Conservation (phyloP, 2,797 vertebrate species). For the Parambassis ranga region DNA sequence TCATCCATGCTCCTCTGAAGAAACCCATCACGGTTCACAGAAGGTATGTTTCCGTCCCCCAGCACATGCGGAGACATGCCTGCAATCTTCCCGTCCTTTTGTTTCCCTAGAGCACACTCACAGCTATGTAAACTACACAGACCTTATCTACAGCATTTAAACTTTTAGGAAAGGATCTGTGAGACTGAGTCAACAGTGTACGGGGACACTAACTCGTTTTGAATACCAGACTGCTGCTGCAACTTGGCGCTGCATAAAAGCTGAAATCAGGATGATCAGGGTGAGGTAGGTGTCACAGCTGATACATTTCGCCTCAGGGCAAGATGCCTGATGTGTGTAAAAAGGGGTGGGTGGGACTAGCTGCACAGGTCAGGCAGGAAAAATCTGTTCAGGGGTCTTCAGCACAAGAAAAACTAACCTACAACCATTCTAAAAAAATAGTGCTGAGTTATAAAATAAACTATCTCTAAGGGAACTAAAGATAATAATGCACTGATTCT, state of each 20-base stretch:
- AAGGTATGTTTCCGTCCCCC: no score
- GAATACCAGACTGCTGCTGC: not conserved
- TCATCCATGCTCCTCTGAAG: not conserved
- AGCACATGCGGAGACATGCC: not conserved
- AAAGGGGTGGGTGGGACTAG: not conserved
- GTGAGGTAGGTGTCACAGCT: not conserved
- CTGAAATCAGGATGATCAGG: not conserved
- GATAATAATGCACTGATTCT: no score
- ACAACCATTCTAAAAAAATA: not conserved
- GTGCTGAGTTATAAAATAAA: not conserved
- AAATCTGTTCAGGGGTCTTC: not conserved
- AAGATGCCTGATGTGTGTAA: not conserved
- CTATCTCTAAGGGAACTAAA: not conserved
- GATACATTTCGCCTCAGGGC: not conserved
- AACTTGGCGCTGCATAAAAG: rapidly evolving
- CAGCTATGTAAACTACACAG: constrained; percentile 1
- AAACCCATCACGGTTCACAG: not conserved
- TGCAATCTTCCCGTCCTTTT: not conserved
- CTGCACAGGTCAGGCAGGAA: constrained; percentile 15
- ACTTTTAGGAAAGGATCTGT: not conserved
- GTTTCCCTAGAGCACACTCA: not conserved
- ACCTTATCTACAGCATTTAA: not conserved
- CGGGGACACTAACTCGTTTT: not conserved
- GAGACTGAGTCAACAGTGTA: not conserved
- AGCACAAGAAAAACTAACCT: not conserved